Percentiles rank a stretch among this genome's conserved stretches.
phyloP scores from a whole-genome alignment of 2,113 vertebrate genomes.

The Rhineura floridana region DNA sequence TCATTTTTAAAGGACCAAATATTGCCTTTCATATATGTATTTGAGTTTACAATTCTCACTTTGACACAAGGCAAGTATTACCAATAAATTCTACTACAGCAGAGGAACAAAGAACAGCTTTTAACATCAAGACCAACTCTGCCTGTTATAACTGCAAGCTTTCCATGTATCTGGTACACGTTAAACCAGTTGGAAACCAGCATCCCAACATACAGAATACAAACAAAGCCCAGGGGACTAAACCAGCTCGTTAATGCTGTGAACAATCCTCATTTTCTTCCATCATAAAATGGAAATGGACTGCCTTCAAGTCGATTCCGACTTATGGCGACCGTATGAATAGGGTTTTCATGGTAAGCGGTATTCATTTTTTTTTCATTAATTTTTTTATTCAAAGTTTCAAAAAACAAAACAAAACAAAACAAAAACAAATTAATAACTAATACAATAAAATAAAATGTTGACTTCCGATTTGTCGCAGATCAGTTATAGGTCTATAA shows the following conservation, averaged over 20 bases:
- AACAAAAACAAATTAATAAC: no score
- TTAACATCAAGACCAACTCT: constrained; percentile 51
- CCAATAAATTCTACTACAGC: constrained; percentile 52
- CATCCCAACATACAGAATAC: constrained; percentile 26
- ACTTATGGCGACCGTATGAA: no score
- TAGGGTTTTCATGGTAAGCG: no score
- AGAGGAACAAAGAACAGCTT: constrained; percentile 39
- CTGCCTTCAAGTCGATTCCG: no score
- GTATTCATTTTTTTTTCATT: no score
- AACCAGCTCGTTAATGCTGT: constrained; percentile 8
- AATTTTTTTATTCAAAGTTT: no score
- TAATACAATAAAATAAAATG: no score
- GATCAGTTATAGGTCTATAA: no score
- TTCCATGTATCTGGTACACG: constrained; percentile 12
- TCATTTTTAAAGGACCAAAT: constrained; percentile 57
- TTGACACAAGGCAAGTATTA: constrained; percentile 60
- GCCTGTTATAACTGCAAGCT: constrained; percentile 50
- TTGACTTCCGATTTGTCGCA: no score
- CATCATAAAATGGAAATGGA: no score
- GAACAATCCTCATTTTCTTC: no score
- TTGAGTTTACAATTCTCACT: constrained; percentile 62
- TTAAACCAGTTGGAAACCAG: constrained; percentile 6
- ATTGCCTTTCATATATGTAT: constrained; percentile 61
- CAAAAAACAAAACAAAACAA: no score
- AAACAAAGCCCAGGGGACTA: constrained; percentile 37